Evolutionary conservation across 2,888 invertebrate species (phyloP), one percentile per base, ranked within the genome.

Genomic region (Penaeus monodon): DNA sequence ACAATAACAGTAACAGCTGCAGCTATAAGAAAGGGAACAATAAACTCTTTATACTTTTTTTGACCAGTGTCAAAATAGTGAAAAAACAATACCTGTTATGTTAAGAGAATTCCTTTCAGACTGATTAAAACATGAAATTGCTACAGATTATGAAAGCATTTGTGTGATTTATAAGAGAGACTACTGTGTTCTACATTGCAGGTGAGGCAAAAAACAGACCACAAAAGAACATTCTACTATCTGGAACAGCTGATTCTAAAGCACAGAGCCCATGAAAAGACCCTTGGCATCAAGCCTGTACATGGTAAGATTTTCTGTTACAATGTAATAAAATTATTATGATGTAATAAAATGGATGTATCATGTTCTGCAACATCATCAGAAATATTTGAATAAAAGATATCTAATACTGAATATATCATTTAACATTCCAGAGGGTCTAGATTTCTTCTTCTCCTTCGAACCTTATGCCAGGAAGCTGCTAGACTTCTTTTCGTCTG

Each of bases 201-300:
- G 95, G 95, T 97, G 12, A 93, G 97, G 63, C 97, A 97, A 91
- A 95, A 96, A 87, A 95, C 97, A 0, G 96, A 96, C 91, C 99
- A 99, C 92, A 97, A 98, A 92, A 99, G 99, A 93, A 99, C 99
- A 0, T 96, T 99, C 91, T 99, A 96, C 92, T 99, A 99, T 92
- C 93, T 99, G 91, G 99, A 99, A 92, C 99, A 99, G 92, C 93
- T 99, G 90, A 97, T 99, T 91, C 93, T 99, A 90, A 99, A 99
- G 92, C 97, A 99, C 92, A 97, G 96, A 91, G 98, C 97, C 0
- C 99, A 99, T 93, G 95, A 95, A 91, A 95, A 96, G 91, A 96
- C 97, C 0, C 93, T 97, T 86, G 97, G 96, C n/a, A 97, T 98
- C 85, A 98, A 97, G 92, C 95, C 96, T 66, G 95, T 95, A 90